A percentile compares a stretch with the other conserved stretches of the same genome.
These are phyloP conservation scores for Heterodera filipjevi DNA, from an alignment of 2,888 invertebrate genomes.

Conservation along the genomic window DNA sequence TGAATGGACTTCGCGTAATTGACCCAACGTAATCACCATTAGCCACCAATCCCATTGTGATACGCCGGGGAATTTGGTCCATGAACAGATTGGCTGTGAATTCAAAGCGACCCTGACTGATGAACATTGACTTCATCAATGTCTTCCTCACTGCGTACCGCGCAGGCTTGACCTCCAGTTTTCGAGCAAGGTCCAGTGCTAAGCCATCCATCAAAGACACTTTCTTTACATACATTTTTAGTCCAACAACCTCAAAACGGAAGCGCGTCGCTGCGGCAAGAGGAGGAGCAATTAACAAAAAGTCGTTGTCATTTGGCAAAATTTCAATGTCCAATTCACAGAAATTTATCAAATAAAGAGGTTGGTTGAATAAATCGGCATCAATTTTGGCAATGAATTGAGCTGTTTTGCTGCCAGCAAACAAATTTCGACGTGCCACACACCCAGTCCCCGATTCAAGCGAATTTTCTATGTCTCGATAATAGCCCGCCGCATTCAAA, in stretches of 20 bases:
- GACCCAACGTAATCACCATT: no score
- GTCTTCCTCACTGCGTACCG: neutral
- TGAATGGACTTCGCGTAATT: no score
- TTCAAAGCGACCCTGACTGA: no score
- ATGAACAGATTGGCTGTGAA: no score
- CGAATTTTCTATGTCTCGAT: neutral
- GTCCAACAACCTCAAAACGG: neutral
- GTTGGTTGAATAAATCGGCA: constrained; percentile 31
- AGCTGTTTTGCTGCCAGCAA: constrained; percentile 22
- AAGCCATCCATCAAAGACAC: constrained; percentile 26
- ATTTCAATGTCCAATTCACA: constrained; percentile 24
- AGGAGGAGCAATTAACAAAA: constrained; percentile 9
- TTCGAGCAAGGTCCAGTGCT: neutral
- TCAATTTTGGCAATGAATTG: constrained; percentile 32
- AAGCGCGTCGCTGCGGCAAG: no score
- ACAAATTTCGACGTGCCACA: constrained; percentile 13
- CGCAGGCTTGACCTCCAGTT: constrained; percentile 13
- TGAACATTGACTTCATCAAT: no score
- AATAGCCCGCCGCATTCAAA: no score
- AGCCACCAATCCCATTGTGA: no score
- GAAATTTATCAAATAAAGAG: constrained; percentile 14
- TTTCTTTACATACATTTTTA: constrained; percentile 18
- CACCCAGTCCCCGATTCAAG: constrained; percentile 25
- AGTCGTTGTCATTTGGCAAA: constrained; percentile 17
- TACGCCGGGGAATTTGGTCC: no score